Conservation (phyloP, 1,140 invertebrate species). For the Drosophila cardini region DNA sequence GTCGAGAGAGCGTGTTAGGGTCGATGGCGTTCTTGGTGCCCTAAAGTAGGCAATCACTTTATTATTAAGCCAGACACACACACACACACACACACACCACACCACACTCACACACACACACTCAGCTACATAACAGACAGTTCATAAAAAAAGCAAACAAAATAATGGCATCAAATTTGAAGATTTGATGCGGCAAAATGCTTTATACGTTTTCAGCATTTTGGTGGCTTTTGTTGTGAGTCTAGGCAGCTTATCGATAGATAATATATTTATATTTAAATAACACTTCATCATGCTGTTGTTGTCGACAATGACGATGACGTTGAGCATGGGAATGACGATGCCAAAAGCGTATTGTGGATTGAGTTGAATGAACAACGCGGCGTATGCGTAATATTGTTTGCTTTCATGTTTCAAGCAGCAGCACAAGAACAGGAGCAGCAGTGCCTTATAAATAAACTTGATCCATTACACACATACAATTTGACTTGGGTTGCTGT, state of each 20-base stretch:
- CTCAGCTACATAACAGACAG: slow-evolving; percentile 11
- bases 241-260: slow-evolving; percentile 71
- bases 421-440: neutral
- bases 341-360: neutral
- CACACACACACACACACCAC: neutral
- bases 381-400: slow-evolving; percentile 80
- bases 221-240: slow-evolving; percentile 28
- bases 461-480: slow-evolving; percentile 76
- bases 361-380: slow-evolving; percentile 34
- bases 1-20: slow-evolving; percentile 19
- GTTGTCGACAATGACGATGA: slow-evolving; percentile 9
- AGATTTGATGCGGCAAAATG: slow-evolving; percentile 73
- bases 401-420: slow-evolving; percentile 67
- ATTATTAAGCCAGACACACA: slow-evolving; percentile 48
- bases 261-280: slow-evolving; percentile 83
- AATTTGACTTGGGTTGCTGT: slow-evolving; percentile 57
- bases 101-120: neutral
- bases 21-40: slow-evolving; percentile 16
- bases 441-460: slow-evolving; percentile 73
- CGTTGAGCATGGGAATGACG: neutral
- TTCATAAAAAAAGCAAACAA: slow-evolving; percentile 60
- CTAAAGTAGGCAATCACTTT: slow-evolving; percentile 59
- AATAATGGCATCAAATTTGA: slow-evolving; percentile 76
- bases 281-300: slow-evolving; percentile 77
- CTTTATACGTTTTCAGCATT: slow-evolving; percentile 57